Conservation (phyloP, 2,888 invertebrate genomes). For the Lydus trimaculatus region DNA sequence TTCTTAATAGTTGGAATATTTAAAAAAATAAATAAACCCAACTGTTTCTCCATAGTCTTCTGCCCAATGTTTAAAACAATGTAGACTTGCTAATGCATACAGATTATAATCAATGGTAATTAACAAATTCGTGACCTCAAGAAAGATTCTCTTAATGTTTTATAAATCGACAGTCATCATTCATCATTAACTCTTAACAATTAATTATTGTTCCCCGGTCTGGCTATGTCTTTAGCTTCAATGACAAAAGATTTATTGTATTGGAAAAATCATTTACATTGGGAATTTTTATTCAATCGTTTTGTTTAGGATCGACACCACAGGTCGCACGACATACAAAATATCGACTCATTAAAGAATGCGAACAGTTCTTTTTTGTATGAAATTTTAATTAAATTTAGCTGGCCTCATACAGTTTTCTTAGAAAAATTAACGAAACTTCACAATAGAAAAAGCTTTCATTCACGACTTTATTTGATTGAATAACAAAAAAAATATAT, state of each 20-base stretch:
- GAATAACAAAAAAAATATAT: neutral
- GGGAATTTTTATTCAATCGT: conserved; percentile 53
- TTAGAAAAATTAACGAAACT: neutral
- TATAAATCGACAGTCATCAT: conserved; percentile 59
- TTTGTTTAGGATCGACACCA: conserved; percentile 38
- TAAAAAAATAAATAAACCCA: conserved; percentile 24
- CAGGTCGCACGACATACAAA: conserved; percentile 38
- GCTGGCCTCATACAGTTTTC: conserved; percentile 11
- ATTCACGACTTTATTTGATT: neutral
- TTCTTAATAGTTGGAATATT: neutral
- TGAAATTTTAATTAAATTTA: conserved; percentile 15
- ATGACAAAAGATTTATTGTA: conserved; percentile 61
- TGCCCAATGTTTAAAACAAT: conserved; percentile 15
- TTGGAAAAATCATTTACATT: conserved; percentile 59
- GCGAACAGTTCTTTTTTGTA: neutral
- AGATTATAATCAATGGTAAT: conserved; percentile 59
- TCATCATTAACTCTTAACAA: conserved; percentile 59
- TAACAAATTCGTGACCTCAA: conserved; percentile 61
- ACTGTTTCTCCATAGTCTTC: conserved; percentile 23
- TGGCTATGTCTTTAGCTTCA: conserved; percentile 47
- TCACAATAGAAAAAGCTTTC: neutral
- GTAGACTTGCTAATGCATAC: conserved; percentile 30
- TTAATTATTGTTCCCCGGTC: conserved; percentile 58
- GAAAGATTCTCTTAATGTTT: conserved; percentile 55
- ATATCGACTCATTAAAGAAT: neutral